Evolutionary conservation across 2,888 invertebrate species (phyloP), one percentile per base, ranked within the genome.

Genomic region (Arctia plantaginis): DNA sequence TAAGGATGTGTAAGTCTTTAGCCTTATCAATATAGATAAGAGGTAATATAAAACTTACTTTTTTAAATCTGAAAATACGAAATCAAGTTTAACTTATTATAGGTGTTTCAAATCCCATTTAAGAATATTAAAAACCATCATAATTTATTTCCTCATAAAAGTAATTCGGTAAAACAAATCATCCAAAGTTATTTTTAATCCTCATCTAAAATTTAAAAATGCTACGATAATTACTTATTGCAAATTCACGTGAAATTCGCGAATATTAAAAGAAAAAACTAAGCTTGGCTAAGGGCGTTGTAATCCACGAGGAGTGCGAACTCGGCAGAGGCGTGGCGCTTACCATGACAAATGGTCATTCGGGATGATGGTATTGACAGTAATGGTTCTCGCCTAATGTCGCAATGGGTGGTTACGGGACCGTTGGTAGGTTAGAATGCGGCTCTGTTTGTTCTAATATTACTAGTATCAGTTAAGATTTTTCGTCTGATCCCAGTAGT

Each of bases 271-370:
- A 75, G 76, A 76, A 79, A 80, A 81, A 77, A 71, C 69, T 71
- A 75, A 83, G 83, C 85, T 83, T 84, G 83, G 82, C 72, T 80
- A 75, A 78, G 77, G 79, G 79, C 85, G 83, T 81, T 82, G 77
- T 81, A 84, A 86, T 85, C 82, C 85, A 73, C 82, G 79, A 83
- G 82, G 86, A 89, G 82, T 86, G 86, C 86, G 86, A 82, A 88
- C 88, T 87, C 81, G 85, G 84, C 83, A 84, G 85, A 88, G 90
- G 90, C 90, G 90, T 88, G 89, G 82, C 85, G 79, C 80, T 81
- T 86, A 67, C 84, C 79, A 89, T 92, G 91, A 92, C 90, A 90
- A 91, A 92, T 91, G 90, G 89, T 88, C 90, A 88, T 84, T 71
- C 82, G 83, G 87, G 88, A 90, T 91, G 90, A 89, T 88, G 89